Evolutionary conservation across 1,140 invertebrate genomes (phyloP).

Genomic region (Zaprionus kolodkinae): DNA sequence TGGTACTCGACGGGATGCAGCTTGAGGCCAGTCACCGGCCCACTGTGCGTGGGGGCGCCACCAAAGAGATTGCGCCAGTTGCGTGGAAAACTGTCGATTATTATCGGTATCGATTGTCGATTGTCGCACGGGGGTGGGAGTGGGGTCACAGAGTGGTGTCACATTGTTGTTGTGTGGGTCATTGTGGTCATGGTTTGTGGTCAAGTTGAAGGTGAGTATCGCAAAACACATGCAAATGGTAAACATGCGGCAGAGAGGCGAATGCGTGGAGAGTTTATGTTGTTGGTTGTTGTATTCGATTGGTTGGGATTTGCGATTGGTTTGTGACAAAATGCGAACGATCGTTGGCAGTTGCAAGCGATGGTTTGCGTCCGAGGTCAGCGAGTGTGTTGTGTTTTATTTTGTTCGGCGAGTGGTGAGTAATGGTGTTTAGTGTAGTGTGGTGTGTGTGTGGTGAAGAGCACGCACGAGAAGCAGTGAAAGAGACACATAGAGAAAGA

Average conservation of each 20-base stretch:
- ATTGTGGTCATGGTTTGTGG: conserved; percentile 23
- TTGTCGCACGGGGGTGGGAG: background rate
- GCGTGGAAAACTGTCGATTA: conserved; percentile 73
- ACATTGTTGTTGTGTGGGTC: conserved; percentile 22
- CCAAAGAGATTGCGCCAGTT: conserved; percentile 79
- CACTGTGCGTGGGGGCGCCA: conserved; percentile 53
- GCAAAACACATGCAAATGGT: conserved; percentile 7
- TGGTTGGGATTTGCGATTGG: conserved; percentile 12
- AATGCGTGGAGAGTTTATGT: conserved; percentile 15
- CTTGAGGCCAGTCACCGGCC: conserved; percentile 60
- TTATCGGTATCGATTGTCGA: conserved; percentile 53
- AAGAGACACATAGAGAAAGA: conserved; percentile 58
- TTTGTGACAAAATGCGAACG: conserved; percentile 38
- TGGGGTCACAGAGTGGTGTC: conserved; percentile 12
- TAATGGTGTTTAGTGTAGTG: conserved; percentile 30
- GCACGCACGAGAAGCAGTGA: conserved; percentile 71
- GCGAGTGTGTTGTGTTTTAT: conserved; percentile 30
- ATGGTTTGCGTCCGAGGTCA: conserved; percentile 52
- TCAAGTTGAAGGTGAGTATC: conserved; percentile 3
- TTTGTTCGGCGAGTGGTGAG: conserved; percentile 22
- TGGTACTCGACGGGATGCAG: conserved; percentile 63
- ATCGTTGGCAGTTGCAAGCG: conserved; percentile 47
- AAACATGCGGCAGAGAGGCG: background rate
- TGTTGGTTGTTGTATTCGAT: conserved; percentile 9
- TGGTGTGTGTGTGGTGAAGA: conserved; percentile 58